Conservation (phyloP, 2,888 invertebrate species). For the Choreutis nemorana region DNA sequence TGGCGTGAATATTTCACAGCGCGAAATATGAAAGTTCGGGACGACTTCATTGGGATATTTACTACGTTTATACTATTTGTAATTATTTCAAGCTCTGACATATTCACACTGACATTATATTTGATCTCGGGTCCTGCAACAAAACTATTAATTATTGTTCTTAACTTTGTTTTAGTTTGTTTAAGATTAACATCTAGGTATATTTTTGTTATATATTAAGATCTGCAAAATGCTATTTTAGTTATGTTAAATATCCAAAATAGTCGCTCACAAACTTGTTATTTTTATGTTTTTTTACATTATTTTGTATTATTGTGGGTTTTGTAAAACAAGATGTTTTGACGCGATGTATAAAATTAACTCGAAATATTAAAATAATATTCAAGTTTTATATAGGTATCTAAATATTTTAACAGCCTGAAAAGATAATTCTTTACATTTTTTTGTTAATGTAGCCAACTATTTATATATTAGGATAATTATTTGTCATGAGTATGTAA, state of each 20-base stretch:
- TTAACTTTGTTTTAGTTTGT: slow-evolving; percentile 27
- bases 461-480: slow-evolving; percentile 14
- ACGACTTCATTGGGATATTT: slow-evolving; percentile 18
- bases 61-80: slow-evolving; percentile 10
- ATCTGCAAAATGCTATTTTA: slow-evolving; percentile 23
- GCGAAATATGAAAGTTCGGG: slow-evolving; percentile 42
- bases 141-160: slow-evolving; percentile 26
- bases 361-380: background rate
- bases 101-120: slow-evolving; percentile 41
- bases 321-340: no score
- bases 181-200: slow-evolving; percentile 33
- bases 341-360: no score
- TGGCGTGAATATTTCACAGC: slow-evolving; percentile 56
- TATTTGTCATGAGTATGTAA: slow-evolving; percentile 1
- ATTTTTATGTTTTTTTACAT: slow-evolving; percentile 13
- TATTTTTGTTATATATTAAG: slow-evolving; percentile 34
- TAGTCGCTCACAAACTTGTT: slow-evolving; percentile 31
- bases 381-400: background rate
- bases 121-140: slow-evolving; percentile 54
- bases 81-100: slow-evolving; percentile 39
- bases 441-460: slow-evolving; percentile 6
- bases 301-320: background rate
- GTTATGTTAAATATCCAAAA: slow-evolving; percentile 19
- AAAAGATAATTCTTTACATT: background rate
- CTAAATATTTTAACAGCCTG: background rate